Conservation (phyloP, 2,113 vertebrate genomes). For the Damaliscus lunatus region DNA sequence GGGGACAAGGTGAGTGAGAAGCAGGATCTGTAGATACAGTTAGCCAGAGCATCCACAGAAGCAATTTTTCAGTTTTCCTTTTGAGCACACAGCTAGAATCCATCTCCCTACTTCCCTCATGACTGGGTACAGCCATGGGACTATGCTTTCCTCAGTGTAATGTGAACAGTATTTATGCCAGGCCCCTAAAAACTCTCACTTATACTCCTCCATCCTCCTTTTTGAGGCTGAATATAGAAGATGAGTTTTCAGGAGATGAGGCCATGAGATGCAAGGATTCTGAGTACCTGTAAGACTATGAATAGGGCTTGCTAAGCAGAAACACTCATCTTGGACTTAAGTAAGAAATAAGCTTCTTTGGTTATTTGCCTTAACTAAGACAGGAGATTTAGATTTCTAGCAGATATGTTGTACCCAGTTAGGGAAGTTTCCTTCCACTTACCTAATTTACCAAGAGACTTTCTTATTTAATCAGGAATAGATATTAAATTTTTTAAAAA, state of each 20-base stretch:
- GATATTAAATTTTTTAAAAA: neutral
- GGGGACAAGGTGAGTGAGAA: neutral
- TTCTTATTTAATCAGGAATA: neutral
- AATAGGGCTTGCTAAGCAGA: neutral
- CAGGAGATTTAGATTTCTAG: neutral
- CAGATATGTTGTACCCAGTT: neutral
- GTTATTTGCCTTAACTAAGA: neutral
- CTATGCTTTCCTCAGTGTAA: neutral
- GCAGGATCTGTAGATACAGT: neutral
- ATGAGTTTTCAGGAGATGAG: neutral
- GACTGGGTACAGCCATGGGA: neutral
- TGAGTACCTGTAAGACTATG: neutral
- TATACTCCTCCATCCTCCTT: neutral
- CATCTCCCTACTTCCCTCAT: neutral
- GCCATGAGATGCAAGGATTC: no score
- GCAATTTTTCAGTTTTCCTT: neutral
- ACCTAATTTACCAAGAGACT: neutral
- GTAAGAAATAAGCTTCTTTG: neutral
- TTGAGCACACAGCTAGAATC: neutral
- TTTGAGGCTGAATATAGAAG: neutral
- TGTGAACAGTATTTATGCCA: neutral
- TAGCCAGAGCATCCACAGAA: neutral
- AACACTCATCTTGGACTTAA: neutral
- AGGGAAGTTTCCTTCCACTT: neutral
- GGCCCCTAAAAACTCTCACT: neutral